Percentiles rank a stretch among this genome's conserved stretches.
These are phyloP conservation scores for Uropetala carovei DNA, from an alignment of 2,888 invertebrate genomes.

Conservation along the genomic window DNA sequence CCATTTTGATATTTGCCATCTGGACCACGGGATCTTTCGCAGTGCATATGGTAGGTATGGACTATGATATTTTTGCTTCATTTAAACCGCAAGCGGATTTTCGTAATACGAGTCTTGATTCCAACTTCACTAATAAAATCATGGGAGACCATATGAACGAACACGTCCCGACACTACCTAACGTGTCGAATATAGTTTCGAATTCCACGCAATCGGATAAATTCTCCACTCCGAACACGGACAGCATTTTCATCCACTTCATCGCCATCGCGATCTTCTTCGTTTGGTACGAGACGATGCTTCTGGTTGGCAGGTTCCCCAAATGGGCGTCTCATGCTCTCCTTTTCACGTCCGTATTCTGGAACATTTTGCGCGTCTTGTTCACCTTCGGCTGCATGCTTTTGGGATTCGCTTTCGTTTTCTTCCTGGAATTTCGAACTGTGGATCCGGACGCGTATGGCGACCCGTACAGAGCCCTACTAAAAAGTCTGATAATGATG, in stretches of 20 bases:
- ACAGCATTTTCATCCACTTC: constrained; percentile 75
- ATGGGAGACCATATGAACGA: not conserved
- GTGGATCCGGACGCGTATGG: constrained; percentile 73
- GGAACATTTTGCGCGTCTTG: constrained; percentile 76
- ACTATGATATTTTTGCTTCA: too few species aligned
- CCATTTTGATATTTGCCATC: not conserved
- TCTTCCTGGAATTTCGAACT: constrained; percentile 76
- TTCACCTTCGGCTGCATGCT: constrained; percentile 78
- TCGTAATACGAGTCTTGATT: not conserved
- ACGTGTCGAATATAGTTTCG: not conserved
- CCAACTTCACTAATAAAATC: not conserved
- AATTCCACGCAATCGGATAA: too few species aligned
- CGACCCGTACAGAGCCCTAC: constrained; percentile 74
- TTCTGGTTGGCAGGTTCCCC: constrained; percentile 78
- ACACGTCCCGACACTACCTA: not conserved
- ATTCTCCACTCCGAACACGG: constrained; percentile 68
- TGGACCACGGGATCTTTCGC: too few species aligned
- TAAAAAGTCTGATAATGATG: constrained; percentile 79
- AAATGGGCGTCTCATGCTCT: constrained; percentile 78
- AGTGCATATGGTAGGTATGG: too few species aligned
- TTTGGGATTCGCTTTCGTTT: constrained; percentile 78
- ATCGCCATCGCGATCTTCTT: constrained; percentile 77
- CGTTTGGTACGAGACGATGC: constrained; percentile 79
- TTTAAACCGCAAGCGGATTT: not conserved
- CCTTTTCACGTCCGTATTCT: constrained; percentile 78